phyloP scores from a whole-genome alignment of 2,113 vertebrate species.

The Oreochromis aureus region DNA sequence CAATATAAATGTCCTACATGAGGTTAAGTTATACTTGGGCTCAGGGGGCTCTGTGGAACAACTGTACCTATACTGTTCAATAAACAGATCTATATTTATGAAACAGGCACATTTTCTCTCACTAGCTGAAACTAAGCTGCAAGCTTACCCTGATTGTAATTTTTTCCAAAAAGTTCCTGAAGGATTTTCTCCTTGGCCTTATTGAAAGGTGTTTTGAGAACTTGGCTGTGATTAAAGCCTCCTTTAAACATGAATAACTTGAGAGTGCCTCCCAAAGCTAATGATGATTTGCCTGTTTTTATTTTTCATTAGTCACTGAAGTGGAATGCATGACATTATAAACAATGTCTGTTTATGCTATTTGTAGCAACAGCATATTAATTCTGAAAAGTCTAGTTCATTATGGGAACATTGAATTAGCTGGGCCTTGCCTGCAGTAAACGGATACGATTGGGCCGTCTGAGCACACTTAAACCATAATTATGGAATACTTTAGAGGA shows the following conservation, averaged over 20 bases:
- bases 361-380: neutral
- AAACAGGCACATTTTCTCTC: neutral
- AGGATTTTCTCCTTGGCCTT: neutral
- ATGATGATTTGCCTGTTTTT: neutral
- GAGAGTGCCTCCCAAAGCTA: neutral
- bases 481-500: neutral
- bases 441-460: neutral
- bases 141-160: accelerated
- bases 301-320: neutral
- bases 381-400: neutral
- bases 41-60: neutral
- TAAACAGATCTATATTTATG: neutral
- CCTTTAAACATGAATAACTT: neutral
- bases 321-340: neutral
- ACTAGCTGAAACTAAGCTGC: neutral
- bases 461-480: neutral
- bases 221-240: neutral
- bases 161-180: neutral
- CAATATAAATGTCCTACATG: neutral
- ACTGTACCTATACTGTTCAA: neutral
- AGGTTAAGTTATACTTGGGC: neutral
- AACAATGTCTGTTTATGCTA: neutral
- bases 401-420: neutral
- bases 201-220: neutral
- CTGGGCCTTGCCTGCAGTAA: neutral